Conservation (phyloP, 2,888 invertebrate species). For the Smittia sp. region DNA sequence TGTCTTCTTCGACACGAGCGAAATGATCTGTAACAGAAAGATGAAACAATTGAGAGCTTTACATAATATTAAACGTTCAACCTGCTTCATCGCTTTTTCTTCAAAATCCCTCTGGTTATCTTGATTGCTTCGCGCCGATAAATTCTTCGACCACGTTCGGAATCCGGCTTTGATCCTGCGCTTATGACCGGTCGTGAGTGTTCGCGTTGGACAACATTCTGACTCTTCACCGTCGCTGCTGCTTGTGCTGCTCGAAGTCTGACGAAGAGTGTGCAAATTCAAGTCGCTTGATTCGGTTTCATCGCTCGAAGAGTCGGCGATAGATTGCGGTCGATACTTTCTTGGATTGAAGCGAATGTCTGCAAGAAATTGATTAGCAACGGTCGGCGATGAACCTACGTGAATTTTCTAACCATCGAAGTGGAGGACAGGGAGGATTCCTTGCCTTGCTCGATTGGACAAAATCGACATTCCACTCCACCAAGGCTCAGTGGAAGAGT, state of each 20-base stretch:
- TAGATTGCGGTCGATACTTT: constrained; percentile 15
- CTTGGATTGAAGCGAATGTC: constrained; percentile 32
- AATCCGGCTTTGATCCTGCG: constrained; percentile 51
- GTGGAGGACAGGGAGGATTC: constrained; percentile 50
- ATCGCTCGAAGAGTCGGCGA: constrained; percentile 47
- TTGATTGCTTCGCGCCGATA: constrained; percentile 80
- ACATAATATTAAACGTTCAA: constrained; percentile 38
- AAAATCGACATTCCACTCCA: constrained; percentile 51
- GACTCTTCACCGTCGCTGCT: constrained; percentile 54
- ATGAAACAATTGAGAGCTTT: neutral
- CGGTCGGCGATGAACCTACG: neutral
- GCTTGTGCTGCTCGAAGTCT: constrained; percentile 44
- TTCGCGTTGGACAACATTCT: constrained; percentile 46
- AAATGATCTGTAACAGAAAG: constrained; percentile 44
- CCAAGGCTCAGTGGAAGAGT: constrained; percentile 45
- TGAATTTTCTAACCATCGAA: constrained; percentile 45
- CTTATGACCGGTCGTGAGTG: neutral
- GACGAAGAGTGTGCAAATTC: neutral
- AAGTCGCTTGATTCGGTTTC: constrained; percentile 46
- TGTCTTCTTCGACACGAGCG: constrained; percentile 50
- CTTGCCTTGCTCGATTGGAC: constrained; percentile 51
- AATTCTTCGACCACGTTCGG: constrained; percentile 70
- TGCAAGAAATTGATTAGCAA: neutral
- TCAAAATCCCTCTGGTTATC: constrained; percentile 83
- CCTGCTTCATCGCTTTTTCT: constrained; percentile 65